Evolutionary conservation across 2,797 vertebrate species (phyloP), one percentile per base, ranked within the genome.

Genomic region (Protosalanx chinensis): DNA sequence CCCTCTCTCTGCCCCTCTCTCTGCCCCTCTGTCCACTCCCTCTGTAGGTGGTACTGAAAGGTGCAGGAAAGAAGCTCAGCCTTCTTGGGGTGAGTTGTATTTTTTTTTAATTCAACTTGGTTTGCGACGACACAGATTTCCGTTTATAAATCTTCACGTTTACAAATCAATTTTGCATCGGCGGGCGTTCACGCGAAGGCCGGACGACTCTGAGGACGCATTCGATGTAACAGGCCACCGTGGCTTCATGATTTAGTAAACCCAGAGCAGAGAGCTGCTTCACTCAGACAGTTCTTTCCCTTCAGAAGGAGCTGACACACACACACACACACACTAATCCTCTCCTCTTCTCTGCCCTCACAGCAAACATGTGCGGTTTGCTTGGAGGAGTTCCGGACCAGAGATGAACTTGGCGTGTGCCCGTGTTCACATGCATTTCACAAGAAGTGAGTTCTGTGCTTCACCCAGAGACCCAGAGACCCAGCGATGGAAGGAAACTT

Each of bases 351-450:
- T 76, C 20, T 72, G 33, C 75, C 72, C 29, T 67, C 81, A 76
- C 88, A 94, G 94, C 94, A 95, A 91, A 92, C 92, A 67, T 95
- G 94, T 73, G 94, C 94, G 0, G 94, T 95, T 70, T 95, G 94
- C 83, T 84, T 95, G 84, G 94, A 95, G 67, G 94, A 95, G 67
- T 94, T 95, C 84, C 90, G 91, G 86, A 90, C 91, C 79, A 89
- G 93, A 73, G 94, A 95, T 72, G 93, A 95, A 77, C 91, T 95
- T 37, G 94, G 92, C 57, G 90, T 95, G 76, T 95, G 94, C 65
- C 93, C 93, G 0, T 95, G 94, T 81, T 92, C 93, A 23, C 94
- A 94, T 62, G 93, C 93, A 87, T 95, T 95, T 91, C 94, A 95
- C 88, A 93, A 94, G 91, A 95, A 94, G 94, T 95, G 84, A 94